A percentile compares a stretch with the other conserved stretches of the same genome.
phyloP scores from a whole-genome alignment of 2,888 invertebrate genomes.

The Onthophagus sagittarius region DNA sequence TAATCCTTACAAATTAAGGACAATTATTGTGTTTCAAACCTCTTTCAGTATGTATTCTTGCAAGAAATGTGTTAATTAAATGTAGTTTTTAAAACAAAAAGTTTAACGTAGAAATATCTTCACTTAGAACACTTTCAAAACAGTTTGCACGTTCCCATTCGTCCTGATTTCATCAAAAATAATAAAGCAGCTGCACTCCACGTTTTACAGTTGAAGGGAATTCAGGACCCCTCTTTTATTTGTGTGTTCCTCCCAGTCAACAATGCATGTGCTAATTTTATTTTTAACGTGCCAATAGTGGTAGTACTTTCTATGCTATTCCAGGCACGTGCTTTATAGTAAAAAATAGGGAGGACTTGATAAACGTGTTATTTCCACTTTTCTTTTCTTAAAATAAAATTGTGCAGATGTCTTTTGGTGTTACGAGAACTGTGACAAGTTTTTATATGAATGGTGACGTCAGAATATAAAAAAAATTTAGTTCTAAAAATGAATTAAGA shows the following conservation, averaged over 20 bases:
- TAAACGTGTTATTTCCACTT: neutral
- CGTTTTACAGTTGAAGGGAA: neutral
- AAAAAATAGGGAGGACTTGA: neutral
- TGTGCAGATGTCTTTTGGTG: neutral
- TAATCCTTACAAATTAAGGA: neutral
- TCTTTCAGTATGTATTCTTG: neutral
- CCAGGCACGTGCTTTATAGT: neutral
- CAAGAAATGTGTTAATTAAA: neutral
- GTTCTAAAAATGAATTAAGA: neutral
- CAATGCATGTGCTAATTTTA: neutral
- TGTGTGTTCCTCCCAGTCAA: neutral
- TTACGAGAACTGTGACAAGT: neutral
- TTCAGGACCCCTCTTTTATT: neutral
- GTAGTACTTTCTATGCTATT: neutral
- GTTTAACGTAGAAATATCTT: neutral
- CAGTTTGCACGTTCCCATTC: neutral
- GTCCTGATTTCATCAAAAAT: neutral
- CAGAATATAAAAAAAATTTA: neutral
- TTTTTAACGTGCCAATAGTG: neutral
- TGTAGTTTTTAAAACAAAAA: neutral
- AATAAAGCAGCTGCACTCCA: neutral
- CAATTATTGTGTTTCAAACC: neutral
- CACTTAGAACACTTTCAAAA: neutral
- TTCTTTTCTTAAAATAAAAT: neutral
- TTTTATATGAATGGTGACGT: neutral